These are phyloP conservation scores for Leuciscus idus DNA, from an alignment of 2,113 vertebrate genomes.

Conservation along the genomic window DNA sequence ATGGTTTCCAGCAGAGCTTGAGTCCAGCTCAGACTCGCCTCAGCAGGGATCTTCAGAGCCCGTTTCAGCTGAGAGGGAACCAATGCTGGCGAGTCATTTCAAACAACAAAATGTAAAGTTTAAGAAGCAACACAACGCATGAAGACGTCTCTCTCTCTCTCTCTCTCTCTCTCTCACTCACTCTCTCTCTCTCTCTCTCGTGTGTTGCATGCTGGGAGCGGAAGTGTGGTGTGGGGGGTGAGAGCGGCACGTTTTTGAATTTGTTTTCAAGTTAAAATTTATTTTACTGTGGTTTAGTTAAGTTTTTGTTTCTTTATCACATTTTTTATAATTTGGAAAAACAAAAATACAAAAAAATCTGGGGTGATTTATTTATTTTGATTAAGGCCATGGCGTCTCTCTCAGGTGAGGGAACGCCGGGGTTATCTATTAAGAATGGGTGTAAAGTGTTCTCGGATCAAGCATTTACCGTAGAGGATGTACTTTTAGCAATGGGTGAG, in stretches of 20 bases:
- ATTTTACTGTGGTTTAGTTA: not conserved
- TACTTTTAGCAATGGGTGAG: slow-evolving; percentile 14
- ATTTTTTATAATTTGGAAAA: not conserved
- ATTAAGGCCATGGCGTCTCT: not conserved
- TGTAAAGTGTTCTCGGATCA: not conserved
- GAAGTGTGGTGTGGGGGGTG: not conserved
- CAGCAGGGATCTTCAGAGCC: too few relatives aligned
- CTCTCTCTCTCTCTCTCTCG: not conserved
- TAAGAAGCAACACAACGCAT: too few relatives aligned
- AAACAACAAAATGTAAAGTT: too few relatives aligned
- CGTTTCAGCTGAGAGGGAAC: too few relatives aligned
- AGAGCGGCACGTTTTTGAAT: not conserved
- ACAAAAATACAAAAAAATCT: too few relatives aligned
- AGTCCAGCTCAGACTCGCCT: too few relatives aligned
- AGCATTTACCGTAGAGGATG: not conserved
- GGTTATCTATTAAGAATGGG: not conserved
- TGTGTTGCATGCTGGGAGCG: not conserved
- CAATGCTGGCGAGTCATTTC: too few relatives aligned
- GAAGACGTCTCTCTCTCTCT: too few relatives aligned
- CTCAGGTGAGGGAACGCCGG: not conserved
- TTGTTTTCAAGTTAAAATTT: not conserved
- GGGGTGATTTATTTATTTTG: not conserved
- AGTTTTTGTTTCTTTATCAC: not conserved
- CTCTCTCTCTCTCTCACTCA: not conserved
- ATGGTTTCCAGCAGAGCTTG: too few relatives aligned